Evolutionary conservation across 2,113 vertebrate species (phyloP).

Genomic region (Onychostoma macrolepis): DNA sequence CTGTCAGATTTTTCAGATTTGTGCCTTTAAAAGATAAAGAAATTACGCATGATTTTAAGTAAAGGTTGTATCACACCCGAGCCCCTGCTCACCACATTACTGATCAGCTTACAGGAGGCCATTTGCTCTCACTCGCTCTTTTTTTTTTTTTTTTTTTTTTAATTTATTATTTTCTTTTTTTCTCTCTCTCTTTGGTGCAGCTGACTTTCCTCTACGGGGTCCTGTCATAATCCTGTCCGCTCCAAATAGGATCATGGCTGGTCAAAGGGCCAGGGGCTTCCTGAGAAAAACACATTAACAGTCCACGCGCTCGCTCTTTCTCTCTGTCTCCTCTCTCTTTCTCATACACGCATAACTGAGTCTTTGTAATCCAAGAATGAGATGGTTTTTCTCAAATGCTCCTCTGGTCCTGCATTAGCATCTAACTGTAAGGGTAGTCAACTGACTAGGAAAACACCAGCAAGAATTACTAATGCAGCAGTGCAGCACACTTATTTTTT

Average conservation of each 20-base stretch:
- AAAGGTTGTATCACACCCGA: not conserved
- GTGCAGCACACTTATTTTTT: conserved; percentile 48
- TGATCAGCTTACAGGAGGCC: not conserved
- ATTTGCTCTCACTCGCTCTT: not conserved
- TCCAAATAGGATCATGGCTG: conserved; percentile 29
- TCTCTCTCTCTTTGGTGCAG: not conserved
- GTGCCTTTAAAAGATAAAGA: not conserved
- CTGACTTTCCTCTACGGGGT: not conserved
- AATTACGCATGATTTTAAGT: not conserved
- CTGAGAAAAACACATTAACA: conserved; percentile 38
- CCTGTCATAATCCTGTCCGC: conserved; percentile 28
- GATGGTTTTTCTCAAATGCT: not conserved
- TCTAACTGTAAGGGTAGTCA: conserved; percentile 57
- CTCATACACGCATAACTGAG: not conserved
- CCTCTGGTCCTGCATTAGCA: conserved; percentile 27
- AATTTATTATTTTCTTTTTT: no score
- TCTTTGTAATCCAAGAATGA: not conserved
- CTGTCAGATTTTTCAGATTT: not conserved
- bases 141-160: not conserved
- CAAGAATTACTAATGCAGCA: conserved; percentile 32
- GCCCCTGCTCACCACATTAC: not conserved
- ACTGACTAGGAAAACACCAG: conserved; percentile 59
- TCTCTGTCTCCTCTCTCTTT: not conserved
- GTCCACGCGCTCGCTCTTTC: not conserved
- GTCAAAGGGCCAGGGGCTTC: conserved; percentile 41